phyloP scores from a whole-genome alignment of 2,888 invertebrate genomes.

The Steinernema carpocapsae region DNA sequence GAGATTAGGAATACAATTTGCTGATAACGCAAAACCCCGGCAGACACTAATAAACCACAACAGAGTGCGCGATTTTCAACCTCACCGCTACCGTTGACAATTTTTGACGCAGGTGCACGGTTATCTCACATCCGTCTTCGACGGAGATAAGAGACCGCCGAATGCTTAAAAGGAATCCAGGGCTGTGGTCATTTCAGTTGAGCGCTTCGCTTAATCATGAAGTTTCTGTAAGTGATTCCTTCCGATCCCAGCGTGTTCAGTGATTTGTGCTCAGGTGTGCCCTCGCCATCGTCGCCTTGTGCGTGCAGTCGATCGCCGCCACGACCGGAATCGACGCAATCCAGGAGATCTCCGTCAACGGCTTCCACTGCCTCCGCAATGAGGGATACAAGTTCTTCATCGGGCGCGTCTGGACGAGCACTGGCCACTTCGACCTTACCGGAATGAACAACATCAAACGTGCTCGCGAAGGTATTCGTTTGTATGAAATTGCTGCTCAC shows the following conservation, averaged over 20 bases:
- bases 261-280: background rate
- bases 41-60: too few species aligned
- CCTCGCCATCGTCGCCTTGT: background rate
- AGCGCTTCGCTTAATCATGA: background rate
- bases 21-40: too few species aligned
- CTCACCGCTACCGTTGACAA: too few species aligned
- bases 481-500: too few species aligned
- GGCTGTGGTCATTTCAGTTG: too few species aligned
- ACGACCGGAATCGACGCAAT: conserved; percentile 16
- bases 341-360: conserved; percentile 44
- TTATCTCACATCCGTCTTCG: background rate
- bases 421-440: conserved; percentile 48
- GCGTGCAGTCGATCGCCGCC: background rate
- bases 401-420: conserved; percentile 47
- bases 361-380: conserved; percentile 48
- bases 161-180: background rate
- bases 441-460: conserved; percentile 53
- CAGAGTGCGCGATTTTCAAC: too few species aligned
- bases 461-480: conserved; percentile 44
- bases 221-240: background rate
- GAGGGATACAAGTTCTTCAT: conserved; percentile 49
- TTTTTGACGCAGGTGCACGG: background rate
- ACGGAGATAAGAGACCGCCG: background rate
- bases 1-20: too few species aligned
- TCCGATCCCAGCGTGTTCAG: background rate